Base-by-base conservation (phyloP, 1,140 invertebrate species). In the Calycopis cecrops region DNA sequence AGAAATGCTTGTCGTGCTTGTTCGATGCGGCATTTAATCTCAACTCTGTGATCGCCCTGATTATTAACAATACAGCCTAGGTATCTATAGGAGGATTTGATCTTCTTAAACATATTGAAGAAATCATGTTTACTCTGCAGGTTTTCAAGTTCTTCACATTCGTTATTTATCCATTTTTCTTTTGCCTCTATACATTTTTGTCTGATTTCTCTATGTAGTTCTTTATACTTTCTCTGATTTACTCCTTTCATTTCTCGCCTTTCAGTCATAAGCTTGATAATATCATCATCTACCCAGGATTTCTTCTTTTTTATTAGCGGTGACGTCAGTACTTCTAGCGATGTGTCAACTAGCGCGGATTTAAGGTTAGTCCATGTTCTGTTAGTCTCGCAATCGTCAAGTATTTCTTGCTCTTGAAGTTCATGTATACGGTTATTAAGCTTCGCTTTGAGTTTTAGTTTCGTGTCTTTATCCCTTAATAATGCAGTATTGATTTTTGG, bases 261-360 rank as follows among this genome's bases (percentile, higher is more conserved):
- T 37, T 61, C 66, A 55, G 69, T 63, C 57, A 73, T 74, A 10
- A 67, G 48, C 8, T 64, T 37, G 9, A 59, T 48, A 9, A 74
- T 72, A 34, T 70, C 59, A 38, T 70, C 69, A n/a, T 61, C 60
- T 53, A 63, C 65, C 65, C 65, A 69, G 21, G n/a, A n/a, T 21
- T 52, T 14, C 12, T 59, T 59, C 35, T 47, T 12, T 3, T n/a
- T 16, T 14, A 14, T 14, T 35, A 12, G 16, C 4, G 16, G 9
- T n/a, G 16, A 34, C 18, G 47, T 52, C 0, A 52, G 38, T 12
- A 35, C 11, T 44, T 47, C 21, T 18, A 4, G 11, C 3, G 17
- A n/a, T 12, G 3, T 52, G 1, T 48, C 16, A 11, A n/a, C 7
- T n/a, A 44, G n/a, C 10, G 12, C 16, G n/a, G 0, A 7, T 35